phyloP scores from a whole-genome alignment of 2,888 invertebrate genomes.

The Andrena minutula region DNA sequence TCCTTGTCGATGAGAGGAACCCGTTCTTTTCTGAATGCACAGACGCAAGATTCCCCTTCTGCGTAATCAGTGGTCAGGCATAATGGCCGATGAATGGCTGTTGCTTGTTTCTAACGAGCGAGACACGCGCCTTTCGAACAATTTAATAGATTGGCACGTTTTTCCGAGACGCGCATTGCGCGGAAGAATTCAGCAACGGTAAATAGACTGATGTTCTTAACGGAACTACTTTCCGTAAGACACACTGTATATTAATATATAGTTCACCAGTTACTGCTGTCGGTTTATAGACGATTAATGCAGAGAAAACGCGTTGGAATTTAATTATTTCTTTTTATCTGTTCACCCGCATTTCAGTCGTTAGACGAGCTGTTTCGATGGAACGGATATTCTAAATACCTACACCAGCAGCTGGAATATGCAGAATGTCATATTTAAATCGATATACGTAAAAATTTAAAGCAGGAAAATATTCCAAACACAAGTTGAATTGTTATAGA shows the following conservation, averaged over 20 bases:
- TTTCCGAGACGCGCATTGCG: slow-evolving; percentile 9
- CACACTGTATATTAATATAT: slow-evolving; percentile 19
- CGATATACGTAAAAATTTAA: too few relatives aligned
- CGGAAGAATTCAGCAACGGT: slow-evolving; percentile 31
- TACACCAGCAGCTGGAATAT: background rate
- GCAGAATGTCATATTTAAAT: background rate
- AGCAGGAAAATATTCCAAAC: too few relatives aligned
- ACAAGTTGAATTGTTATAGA: too few relatives aligned
- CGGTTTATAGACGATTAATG: slow-evolving; percentile 2
- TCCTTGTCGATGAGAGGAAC: slow-evolving; percentile 2
- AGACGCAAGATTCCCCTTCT: background rate
- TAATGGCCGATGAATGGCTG: slow-evolving; percentile 9
- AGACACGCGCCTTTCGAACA: background rate
- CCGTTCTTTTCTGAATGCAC: background rate
- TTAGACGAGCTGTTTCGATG: background rate
- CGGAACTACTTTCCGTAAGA: slow-evolving; percentile 34
- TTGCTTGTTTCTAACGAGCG: slow-evolving; percentile 8
- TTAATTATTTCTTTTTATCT: background rate
- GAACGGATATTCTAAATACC: too few relatives aligned
- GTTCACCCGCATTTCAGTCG: slow-evolving; percentile 3
- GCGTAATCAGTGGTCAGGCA: background rate
- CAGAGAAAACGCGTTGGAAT: background rate
- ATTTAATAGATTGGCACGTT: slow-evolving; percentile 17
- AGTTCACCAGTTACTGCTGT: background rate
- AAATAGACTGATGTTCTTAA: slow-evolving; percentile 22